Percentiles rank a stretch among this genome's conserved stretches.
Evolutionary conservation across 2,797 vertebrate species (phyloP).

Genomic region (Brachymystax lenok): DNA sequence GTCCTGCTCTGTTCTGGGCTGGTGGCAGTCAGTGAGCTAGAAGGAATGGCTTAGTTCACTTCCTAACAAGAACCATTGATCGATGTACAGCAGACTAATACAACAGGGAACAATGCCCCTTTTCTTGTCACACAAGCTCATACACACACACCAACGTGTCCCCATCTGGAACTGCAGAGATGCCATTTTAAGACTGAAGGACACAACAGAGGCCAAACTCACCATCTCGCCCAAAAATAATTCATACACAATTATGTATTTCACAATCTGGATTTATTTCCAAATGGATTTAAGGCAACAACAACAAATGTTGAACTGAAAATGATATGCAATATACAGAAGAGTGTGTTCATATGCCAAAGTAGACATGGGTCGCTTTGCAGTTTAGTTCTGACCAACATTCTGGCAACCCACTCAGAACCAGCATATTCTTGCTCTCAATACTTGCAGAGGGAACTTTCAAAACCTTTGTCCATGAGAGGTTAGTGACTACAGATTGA

Average conservation of each 20-base stretch:
- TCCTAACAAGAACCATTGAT: conserved; percentile 43
- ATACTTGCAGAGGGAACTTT: too few species aligned
- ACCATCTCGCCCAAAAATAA: not conserved
- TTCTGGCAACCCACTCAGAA: not conserved
- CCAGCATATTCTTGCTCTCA: not conserved
- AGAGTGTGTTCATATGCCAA: not conserved
- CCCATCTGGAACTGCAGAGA: not conserved
- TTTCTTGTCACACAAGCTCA: not conserved
- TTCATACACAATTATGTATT: not conserved
- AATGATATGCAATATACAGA: not conserved
- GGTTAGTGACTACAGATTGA: too few species aligned
- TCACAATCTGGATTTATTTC: not conserved
- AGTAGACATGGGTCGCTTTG: not conserved
- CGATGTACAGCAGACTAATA: conserved; percentile 17
- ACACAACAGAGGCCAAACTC: not conserved
- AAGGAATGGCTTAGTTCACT: conserved; percentile 57
- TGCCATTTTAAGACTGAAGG: not conserved
- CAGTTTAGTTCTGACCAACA: not conserved
- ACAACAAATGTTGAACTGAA: not conserved
- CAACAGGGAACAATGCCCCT: conserved; percentile 27
- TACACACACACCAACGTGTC: conserved; percentile 15
- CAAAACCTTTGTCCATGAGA: too few species aligned
- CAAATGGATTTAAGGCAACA: not conserved
- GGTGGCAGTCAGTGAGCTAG: conserved; percentile 44
- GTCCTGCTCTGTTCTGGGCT: conserved; percentile 33